Evolutionary conservation across 1,140 invertebrate species (phyloP).

Genomic region (Paraescarpia echinospica): DNA sequence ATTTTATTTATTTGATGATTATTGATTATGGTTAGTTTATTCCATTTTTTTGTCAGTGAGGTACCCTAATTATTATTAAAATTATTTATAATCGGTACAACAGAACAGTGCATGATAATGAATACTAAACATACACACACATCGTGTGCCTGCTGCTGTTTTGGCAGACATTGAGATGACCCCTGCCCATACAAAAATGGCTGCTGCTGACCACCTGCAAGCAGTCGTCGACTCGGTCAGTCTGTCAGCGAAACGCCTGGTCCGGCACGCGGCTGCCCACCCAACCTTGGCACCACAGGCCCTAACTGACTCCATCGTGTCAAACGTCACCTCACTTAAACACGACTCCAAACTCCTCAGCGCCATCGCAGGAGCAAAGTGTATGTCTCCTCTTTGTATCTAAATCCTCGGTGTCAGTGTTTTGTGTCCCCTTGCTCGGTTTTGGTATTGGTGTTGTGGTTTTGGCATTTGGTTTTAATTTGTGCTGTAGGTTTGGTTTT

Average conservation of each 20-base stretch:
- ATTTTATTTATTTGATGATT: neutral
- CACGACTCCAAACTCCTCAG: neutral
- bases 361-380: neutral
- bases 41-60: neutral
- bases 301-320: neutral
- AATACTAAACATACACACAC: neutral
- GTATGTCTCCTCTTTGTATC: neutral
- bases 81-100: neutral
- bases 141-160: neutral
- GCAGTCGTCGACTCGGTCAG: neutral
- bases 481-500: neutral
- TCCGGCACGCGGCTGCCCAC: neutral
- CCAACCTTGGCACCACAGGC: neutral
- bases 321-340: neutral
- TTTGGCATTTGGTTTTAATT: neutral
- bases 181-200: neutral
- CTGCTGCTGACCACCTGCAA: neutral
- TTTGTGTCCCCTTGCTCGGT: neutral
- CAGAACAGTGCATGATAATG: neutral
- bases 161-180: neutral
- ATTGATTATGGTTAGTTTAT: too few relatives aligned
- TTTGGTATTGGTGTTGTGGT: neutral
- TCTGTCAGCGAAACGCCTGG: neutral
- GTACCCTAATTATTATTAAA: neutral
- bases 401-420: neutral